Percentiles rank a stretch among this genome's conserved stretches.
phyloP scores from a whole-genome alignment of 2,888 invertebrate genomes.

The Xylota sylvarum region DNA sequence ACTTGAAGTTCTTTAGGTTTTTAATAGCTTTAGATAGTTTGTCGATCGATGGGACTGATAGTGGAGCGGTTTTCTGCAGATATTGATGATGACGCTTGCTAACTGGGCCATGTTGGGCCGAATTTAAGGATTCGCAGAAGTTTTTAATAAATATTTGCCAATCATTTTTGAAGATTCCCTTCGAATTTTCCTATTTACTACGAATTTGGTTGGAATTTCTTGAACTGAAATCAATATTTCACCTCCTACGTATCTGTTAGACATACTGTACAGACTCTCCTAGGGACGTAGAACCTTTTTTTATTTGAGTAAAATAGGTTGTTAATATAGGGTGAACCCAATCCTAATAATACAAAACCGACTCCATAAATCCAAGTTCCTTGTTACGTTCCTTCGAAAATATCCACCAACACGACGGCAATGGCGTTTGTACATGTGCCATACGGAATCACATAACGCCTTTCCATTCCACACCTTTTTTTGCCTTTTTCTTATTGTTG shows the following conservation, averaged over 20 bases:
- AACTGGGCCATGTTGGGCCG: no score
- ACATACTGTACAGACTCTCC: neutral
- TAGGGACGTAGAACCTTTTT: neutral
- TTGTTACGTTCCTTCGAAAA: constrained; percentile 9
- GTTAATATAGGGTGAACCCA: constrained; percentile 11
- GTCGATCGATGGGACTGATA: no score
- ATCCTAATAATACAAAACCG: neutral
- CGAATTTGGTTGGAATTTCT: no score
- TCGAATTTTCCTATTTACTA: no score
- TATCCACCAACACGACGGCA: neutral
- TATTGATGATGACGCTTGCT: no score
- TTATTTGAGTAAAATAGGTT: constrained; percentile 14
- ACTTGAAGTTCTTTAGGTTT: no score
- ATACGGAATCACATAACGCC: neutral
- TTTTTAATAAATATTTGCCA: no score
- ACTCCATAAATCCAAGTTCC: constrained; percentile 20
- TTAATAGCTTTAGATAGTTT: no score
- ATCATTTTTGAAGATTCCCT: no score
- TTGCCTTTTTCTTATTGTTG: neutral
- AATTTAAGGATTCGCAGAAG: no score
- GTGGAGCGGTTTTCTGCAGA: no score
- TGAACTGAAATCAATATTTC: no score
- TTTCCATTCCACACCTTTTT: neutral
- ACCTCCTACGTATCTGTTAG: neutral
- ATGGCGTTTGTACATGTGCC: neutral